phyloP scores from a whole-genome alignment of 2,888 invertebrate genomes.

The Saturnia japonica region DNA sequence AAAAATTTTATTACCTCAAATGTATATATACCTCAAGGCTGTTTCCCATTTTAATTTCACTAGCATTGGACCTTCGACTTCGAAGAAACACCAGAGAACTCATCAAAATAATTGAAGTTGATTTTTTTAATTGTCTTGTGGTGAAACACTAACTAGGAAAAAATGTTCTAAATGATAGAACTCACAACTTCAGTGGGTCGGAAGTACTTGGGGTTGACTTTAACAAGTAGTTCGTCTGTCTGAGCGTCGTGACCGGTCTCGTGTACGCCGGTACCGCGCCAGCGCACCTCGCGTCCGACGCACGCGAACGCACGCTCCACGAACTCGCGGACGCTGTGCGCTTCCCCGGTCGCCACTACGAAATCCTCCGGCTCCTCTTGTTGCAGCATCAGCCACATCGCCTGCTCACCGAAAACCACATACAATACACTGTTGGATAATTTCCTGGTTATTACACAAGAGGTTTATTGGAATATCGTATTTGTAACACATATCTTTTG shows the following conservation, averaged over 20 bases:
- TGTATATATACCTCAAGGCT: too few species aligned
- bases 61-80: too few species aligned
- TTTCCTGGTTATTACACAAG: too few species aligned
- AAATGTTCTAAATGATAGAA: conserved; percentile 28
- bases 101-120: too few species aligned
- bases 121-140: too few species aligned
- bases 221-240: conserved; percentile 89
- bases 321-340: conserved; percentile 97
- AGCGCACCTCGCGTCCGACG: conserved; percentile 85
- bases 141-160: too few species aligned
- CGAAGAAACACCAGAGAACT: too few species aligned
- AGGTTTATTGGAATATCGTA: too few species aligned
- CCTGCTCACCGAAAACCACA: conserved; percentile 75
- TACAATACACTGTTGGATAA: too few species aligned
- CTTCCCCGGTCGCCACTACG: conserved; percentile 97
- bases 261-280: conserved; percentile 92
- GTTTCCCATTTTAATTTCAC: too few species aligned
- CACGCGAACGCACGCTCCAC: conserved; percentile 94
- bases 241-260: conserved; percentile 89
- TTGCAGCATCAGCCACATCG: conserved; percentile 99
- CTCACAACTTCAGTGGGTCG: conserved; percentile 98
- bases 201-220: conserved; percentile 96
- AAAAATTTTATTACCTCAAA: too few species aligned
- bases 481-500: too few species aligned
- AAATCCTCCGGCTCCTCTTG: conserved; percentile 95